phyloP scores from a whole-genome alignment of 1,140 invertebrate species.

The Notospermus geniculatus region DNA sequence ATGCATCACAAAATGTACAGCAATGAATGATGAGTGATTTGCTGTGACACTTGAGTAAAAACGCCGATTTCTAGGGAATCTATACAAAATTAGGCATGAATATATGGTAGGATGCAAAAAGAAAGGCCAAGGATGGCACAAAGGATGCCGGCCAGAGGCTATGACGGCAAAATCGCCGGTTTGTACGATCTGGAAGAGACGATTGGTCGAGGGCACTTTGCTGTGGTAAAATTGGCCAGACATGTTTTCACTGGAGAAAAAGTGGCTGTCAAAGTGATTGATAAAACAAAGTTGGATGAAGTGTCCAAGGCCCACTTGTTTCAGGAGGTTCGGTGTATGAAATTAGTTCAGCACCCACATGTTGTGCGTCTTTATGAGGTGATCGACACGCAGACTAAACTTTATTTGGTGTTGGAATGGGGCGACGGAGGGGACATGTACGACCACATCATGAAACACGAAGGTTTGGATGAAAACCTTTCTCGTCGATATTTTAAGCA shows the following conservation, averaged over 20 bases:
- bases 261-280: slow-evolving; percentile 85
- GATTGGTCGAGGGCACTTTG: slow-evolving; percentile 83
- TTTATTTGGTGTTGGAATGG: slow-evolving; percentile 85
- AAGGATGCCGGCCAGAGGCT: slow-evolving; percentile 14
- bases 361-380: slow-evolving; percentile 98
- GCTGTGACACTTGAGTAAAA: too few species aligned
- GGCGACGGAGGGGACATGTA: slow-evolving; percentile 99
- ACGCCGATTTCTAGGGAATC: too few species aligned
- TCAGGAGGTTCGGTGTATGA: slow-evolving; percentile 95
- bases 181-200: slow-evolving; percentile 96
- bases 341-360: slow-evolving; percentile 97
- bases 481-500: slow-evolving; percentile 91
- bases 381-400: slow-evolving; percentile 83
- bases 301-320: slow-evolving; percentile 95
- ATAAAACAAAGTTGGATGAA: slow-evolving; percentile 96
- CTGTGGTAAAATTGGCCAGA: slow-evolving; percentile 95
- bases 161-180: slow-evolving; percentile 89
- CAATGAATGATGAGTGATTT: too few species aligned
- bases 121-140: too few species aligned
- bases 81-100: too few species aligned
- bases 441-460: slow-evolving; percentile 97
- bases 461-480: slow-evolving; percentile 64
- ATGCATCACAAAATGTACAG: too few species aligned
- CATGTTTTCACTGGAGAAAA: slow-evolving; percentile 99
- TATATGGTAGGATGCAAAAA: too few species aligned